Percentiles rank a stretch among this genome's conserved stretches.
These are phyloP conservation scores for Heterohyrax brucei DNA, from an alignment of 2,797 vertebrate species.

Conservation along the genomic window DNA sequence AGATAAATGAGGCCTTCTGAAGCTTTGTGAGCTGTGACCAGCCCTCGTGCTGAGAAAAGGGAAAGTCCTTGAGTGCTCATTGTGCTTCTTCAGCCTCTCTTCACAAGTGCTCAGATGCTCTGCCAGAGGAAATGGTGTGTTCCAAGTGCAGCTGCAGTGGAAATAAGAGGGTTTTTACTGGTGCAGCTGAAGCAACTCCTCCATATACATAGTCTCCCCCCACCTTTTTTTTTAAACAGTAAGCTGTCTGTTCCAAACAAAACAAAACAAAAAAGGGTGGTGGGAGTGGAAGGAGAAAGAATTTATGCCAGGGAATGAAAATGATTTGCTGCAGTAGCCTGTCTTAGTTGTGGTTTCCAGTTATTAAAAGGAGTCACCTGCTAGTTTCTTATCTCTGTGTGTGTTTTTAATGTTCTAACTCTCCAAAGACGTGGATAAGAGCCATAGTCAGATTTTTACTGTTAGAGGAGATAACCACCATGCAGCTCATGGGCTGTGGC, in stretches of 20 bases:
- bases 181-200: constrained; percentile 58
- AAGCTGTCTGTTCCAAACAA: constrained; percentile 66
- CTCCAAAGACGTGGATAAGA: constrained; percentile 45
- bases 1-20: background rate
- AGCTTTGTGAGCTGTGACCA: background rate
- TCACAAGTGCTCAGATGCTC: constrained; percentile 31
- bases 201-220: background rate
- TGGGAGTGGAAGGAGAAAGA: constrained; percentile 25
- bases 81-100: constrained; percentile 55
- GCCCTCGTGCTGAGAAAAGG: constrained; percentile 23
- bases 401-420: constrained; percentile 63
- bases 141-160: constrained; percentile 63
- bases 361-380: constrained; percentile 53
- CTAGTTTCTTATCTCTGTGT: constrained; percentile 38
- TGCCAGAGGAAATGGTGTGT: constrained; percentile 49
- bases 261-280: constrained; percentile 10
- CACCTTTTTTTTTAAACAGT: constrained; percentile 29
- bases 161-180: background rate
- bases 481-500: background rate
- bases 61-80: background rate
- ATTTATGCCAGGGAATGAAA: constrained; percentile 70
- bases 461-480: background rate
- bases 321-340: constrained; percentile 32
- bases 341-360: constrained; percentile 56
- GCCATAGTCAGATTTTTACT: constrained; percentile 10